Conservation (phyloP, 2,113 vertebrate genomes). For the Tupaia chinensis region DNA sequence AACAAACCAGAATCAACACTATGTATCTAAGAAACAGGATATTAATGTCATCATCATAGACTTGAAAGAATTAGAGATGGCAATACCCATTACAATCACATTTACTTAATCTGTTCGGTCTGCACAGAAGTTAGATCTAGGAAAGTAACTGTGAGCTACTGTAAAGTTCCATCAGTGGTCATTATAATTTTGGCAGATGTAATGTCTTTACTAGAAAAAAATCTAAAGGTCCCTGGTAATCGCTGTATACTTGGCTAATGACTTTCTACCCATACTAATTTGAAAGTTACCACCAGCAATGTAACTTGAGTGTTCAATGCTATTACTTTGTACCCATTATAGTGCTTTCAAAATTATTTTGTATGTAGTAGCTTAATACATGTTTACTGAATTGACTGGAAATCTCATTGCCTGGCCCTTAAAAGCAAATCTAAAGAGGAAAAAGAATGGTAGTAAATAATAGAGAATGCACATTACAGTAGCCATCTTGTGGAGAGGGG, state of each 20-base stretch:
- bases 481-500: no score
- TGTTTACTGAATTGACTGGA: conserved; percentile 26
- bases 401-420: neutral
- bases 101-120: neutral
- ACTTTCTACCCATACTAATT: neutral
- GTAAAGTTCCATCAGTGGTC: neutral
- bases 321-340: neutral
- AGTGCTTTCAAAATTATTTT: neutral
- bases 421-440: conserved; percentile 15
- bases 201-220: neutral
- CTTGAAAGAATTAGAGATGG: neutral
- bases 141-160: neutral
- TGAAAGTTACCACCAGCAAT: neutral
- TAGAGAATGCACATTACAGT: neutral
- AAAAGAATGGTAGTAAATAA: neutral
- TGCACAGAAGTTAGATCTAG: neutral
- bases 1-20: neutral
- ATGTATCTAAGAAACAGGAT: neutral
- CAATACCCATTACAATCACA: neutral
- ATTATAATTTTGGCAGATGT: neutral
- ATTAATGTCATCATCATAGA: neutral
- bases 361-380: neutral
- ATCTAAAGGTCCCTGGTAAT: neutral
- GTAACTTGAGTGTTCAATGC: neutral
- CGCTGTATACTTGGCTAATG: neutral